Evolutionary conservation across 2,888 invertebrate genomes (phyloP).

Genomic region (Dasypogon diadema): DNA sequence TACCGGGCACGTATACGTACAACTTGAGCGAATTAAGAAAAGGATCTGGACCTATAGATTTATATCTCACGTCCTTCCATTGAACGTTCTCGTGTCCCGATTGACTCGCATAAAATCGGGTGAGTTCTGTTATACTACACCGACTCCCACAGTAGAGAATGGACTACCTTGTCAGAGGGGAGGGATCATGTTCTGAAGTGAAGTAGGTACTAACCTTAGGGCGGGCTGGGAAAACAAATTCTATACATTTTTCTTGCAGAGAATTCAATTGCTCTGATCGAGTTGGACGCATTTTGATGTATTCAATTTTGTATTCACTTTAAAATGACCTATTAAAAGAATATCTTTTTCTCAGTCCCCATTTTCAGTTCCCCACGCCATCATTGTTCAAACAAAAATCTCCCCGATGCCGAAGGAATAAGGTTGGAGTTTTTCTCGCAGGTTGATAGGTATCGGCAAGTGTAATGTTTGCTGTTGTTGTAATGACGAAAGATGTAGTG

Average conservation of each 20-base stretch:
- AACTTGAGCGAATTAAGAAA: neutral
- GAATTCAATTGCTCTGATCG: constrained; percentile 43
- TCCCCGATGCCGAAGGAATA: neutral
- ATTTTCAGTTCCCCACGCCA: neutral
- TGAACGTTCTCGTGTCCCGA: constrained; percentile 1
- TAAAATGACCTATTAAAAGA: constrained; percentile 28
- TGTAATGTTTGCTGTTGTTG: neutral
- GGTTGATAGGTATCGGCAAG: constrained; percentile 10
- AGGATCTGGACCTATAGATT: neutral
- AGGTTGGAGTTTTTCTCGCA: neutral
- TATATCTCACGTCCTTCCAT: constrained; percentile 7
- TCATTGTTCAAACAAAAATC: neutral
- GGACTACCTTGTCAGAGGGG: neutral
- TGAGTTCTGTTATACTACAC: constrained; percentile 10
- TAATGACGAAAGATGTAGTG: neutral
- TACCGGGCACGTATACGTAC: neutral
- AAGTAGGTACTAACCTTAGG: neutral
- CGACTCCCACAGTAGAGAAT: neutral
- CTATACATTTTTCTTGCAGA: neutral
- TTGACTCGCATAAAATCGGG: constrained; percentile 19
- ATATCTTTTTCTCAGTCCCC: too few relatives aligned
- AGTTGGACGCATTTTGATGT: constrained; percentile 37
- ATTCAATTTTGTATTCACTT: constrained; percentile 39
- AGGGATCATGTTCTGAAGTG: constrained; percentile 3
- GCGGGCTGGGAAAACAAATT: neutral